These are phyloP conservation scores for Resseliella maxima DNA, from an alignment of 2,888 invertebrate species.

Conservation along the genomic window DNA sequence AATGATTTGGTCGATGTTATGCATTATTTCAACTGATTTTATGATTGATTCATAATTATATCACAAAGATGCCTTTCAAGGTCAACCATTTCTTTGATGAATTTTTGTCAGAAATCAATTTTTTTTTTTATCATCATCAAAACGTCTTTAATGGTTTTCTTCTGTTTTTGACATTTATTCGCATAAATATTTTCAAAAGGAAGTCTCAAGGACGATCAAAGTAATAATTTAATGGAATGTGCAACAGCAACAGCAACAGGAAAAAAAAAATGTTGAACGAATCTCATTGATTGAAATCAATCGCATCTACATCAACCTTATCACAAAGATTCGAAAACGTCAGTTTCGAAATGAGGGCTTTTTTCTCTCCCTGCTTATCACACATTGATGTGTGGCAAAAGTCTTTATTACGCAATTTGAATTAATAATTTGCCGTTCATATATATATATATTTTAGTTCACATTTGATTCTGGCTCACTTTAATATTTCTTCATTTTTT, in stretches of 20 bases:
- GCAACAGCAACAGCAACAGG: background rate
- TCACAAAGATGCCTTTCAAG: too few relatives aligned
- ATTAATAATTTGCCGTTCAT: slow-evolving; percentile 22
- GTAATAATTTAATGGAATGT: too few relatives aligned
- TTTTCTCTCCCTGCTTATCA: background rate
- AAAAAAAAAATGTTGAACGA: background rate
- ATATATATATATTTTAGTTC: background rate
- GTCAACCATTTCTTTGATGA: too few relatives aligned
- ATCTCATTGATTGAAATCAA: background rate
- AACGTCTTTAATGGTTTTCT: too few relatives aligned
- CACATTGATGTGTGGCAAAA: background rate
- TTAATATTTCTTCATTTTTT: background rate
- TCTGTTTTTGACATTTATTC: too few relatives aligned
- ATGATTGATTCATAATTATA: too few relatives aligned
- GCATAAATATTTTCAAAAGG: background rate
- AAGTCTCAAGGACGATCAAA: slow-evolving; percentile 9
- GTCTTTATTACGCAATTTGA: background rate
- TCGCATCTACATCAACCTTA: background rate
- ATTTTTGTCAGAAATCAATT: too few relatives aligned
- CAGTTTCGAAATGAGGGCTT: slow-evolving; percentile 13
- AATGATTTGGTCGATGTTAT: too few relatives aligned
- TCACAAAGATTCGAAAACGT: background rate
- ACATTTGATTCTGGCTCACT: background rate
- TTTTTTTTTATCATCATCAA: too few relatives aligned
- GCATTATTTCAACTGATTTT: too few relatives aligned